Evolutionary conservation across 1,140 invertebrate genomes (phyloP), one percentile per base, ranked within the genome.

Genomic region (Amyelois transitella): DNA sequence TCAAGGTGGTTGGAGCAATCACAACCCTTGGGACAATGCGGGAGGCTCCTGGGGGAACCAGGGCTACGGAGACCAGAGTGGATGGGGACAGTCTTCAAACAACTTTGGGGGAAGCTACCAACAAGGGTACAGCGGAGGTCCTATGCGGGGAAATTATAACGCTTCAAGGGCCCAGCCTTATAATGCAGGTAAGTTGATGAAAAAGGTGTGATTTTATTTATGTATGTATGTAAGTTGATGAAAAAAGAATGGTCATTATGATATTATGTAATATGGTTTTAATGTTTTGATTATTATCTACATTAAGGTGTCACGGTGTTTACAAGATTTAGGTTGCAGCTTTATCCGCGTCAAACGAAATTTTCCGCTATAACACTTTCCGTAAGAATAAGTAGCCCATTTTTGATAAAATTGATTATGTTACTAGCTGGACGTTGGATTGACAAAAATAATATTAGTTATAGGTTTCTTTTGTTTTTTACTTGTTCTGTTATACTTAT

Each of bases 21-120:
- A 82, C 51, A 88, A 76, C 53, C 83, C 86, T 0, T 89, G 88
- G 77, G 88, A 90, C 12, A 88, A 86, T 58, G 83, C 87, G 32
- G 83, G 85, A 6, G 88, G 88, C 25, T 86, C 83, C 47, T 90
- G 90, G 70, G 84, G 87, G n/a, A 83, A 80, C 32, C 89, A 90
- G 58, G 89, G 89, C 17, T 90, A 91, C 19, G 89, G 90, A 4
- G 90, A 91, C 53, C 90, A 91, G 6, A 86, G 89, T 14, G 86
- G 89, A 24, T 89, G 89, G 60, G 88, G 85, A n/a, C 90, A 91
- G 71, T 81, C 78, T 50, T 90, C 91, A 59, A 91, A 93, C 55
- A 92, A 91, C 67, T 94, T 94, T 64, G 93, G 94, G 1, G 91
- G 91, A 58, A 92, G 92, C 21, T 95, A 94, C 67, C 94, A 95